Evolutionary conservation across 2,797 vertebrate species (phyloP).

Genomic region (Phrynocephalus forsythii): DNA sequence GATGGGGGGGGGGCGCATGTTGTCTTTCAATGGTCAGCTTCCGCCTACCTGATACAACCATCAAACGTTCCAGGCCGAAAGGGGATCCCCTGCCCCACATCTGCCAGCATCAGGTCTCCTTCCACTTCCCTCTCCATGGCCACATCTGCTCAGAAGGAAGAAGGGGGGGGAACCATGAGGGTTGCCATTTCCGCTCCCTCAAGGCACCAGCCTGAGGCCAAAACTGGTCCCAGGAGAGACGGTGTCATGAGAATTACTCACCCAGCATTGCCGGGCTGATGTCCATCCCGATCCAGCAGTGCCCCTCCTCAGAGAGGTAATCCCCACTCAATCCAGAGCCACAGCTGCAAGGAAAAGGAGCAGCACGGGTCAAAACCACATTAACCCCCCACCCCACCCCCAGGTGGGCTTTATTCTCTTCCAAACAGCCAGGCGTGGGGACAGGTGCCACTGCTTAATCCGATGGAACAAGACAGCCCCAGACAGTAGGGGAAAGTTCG

Average conservation of each 20-base stretch:
- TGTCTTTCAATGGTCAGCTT: too few species aligned
- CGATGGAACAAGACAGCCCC: too few species aligned
- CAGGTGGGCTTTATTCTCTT: too few species aligned
- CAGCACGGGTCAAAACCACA: not conserved
- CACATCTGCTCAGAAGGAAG: conserved; percentile 81
- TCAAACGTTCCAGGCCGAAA: conserved; percentile 92
- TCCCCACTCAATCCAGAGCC: conserved; percentile 96
- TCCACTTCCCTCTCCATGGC: conserved; percentile 91
- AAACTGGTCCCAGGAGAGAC: not conserved
- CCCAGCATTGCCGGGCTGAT: conserved; percentile 95
- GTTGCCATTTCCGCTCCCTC: not conserved
- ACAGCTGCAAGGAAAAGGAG: conserved; percentile 79
- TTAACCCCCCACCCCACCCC: too few species aligned
- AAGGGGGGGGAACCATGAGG: not conserved
- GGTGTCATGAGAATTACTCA: conserved; percentile 61
- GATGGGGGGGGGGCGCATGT: too few species aligned
- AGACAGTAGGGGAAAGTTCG: too few species aligned
- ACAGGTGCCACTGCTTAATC: too few species aligned
- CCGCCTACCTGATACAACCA: conserved; percentile 91
- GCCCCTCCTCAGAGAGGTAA: conserved; percentile 88
- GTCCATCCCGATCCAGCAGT: conserved; percentile 94
- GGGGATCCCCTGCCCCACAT: conserved; percentile 92
- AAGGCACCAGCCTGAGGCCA: too few species aligned
- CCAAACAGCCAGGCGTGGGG: too few species aligned
- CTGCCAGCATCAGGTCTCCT: conserved; percentile 90